phyloP scores from a whole-genome alignment of 2,113 vertebrate genomes.

The Xyrauchen texanus region DNA sequence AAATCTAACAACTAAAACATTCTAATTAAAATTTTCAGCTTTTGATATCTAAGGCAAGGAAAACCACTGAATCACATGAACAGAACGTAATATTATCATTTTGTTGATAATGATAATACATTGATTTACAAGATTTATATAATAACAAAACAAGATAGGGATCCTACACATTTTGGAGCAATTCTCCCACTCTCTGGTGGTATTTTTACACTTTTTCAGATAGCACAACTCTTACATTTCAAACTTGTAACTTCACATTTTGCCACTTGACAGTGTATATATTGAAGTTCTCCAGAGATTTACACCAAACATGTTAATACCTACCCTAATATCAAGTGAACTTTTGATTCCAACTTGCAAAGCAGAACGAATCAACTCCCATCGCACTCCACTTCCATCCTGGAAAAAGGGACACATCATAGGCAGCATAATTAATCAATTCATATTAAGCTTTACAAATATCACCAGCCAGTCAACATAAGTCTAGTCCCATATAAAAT shows the following conservation, averaged over 20 bases:
- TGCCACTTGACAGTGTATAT: too few relatives aligned
- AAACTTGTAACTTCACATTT: not conserved
- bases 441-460: too few relatives aligned
- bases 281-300: not conserved
- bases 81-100: not conserved
- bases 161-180: constrained; percentile 37
- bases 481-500: too few relatives aligned
- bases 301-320: constrained; percentile 11
- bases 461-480: too few relatives aligned
- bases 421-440: not conserved
- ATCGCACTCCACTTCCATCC: constrained; percentile 87
- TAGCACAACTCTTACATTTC: too few relatives aligned
- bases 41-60: too few relatives aligned
- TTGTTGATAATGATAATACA: too few relatives aligned
- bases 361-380: constrained; percentile 87
- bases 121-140: too few relatives aligned
- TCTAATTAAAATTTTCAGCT: too few relatives aligned
- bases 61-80: not conserved
- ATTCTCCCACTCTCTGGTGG: constrained; percentile 67
- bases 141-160: too few relatives aligned
- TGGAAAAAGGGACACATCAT: constrained; percentile 57
- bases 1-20: not conserved
- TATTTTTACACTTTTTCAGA: constrained; percentile 32
- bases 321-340: constrained; percentile 87
- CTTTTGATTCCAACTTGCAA: constrained; percentile 83